Base-by-base conservation (phyloP, 2,888 invertebrate genomes). In the Cephus spinipes region DNA sequence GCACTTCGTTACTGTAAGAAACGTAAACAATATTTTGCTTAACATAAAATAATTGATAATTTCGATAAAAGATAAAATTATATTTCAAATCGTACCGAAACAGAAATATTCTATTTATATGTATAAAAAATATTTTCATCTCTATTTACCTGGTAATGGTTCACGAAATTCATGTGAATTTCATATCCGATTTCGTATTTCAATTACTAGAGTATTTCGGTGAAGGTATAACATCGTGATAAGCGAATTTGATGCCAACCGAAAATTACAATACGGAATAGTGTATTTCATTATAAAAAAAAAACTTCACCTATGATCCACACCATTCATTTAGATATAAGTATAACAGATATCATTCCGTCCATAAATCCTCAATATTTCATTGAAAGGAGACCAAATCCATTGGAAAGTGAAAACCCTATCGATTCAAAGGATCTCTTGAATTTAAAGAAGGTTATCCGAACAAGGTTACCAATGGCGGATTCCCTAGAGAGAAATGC, bases 141-240 rank as follows among this genome's bases (percentile, higher is more conserved):
- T 36, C 12, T 4, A 36, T 36, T 15, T 36, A 36, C 15, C 68
- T 40, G 73, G 71, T 81, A 81, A 81, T 78, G 76, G 78, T 12
- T 79, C 77, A 77, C 75, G 81, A 81, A 79, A 78, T 77, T 76
- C 71, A 77, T 74, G 73, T 79, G 79, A 81, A 79, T 81, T 78
- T 78, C 73, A 81, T 77, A 77, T 81, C 76, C 78, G 76, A 69
- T 35, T 35, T 35, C 35, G 35, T 35, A 35, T 35, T 35, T 35
- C 68, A 30, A 69, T 81, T 75, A 81, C 79, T 79, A 78, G 0
- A 32, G 31, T 23, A 71, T 71, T 30, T 33, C 11, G 30, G 3
- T 71, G 23, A 33, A 30, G 30, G 4, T 23, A 30, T 23, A 33
- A 71, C 30, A 15, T 15, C 11, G 30, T 15, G 71, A 71, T 71